These are phyloP conservation scores for Maccullochella peelii DNA, from an alignment of 2,113 vertebrate genomes.

Conservation along the genomic window DNA sequence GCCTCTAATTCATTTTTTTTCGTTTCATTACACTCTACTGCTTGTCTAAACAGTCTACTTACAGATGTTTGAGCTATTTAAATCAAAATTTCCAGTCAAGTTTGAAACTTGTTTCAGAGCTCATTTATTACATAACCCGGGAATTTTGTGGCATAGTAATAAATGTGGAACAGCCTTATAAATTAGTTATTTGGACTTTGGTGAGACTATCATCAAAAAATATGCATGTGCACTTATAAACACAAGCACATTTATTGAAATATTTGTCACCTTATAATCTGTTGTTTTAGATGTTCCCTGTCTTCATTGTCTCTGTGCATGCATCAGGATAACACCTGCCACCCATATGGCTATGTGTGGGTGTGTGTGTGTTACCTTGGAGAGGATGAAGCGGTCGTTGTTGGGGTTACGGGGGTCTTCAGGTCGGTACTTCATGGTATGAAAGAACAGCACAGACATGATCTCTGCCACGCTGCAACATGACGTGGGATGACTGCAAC, in stretches of 20 bases:
- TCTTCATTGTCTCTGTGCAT: background rate
- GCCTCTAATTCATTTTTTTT: background rate
- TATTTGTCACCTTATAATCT: background rate
- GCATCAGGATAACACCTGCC: background rate
- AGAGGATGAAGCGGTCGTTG: constrained; percentile 95
- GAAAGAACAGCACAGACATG: constrained; percentile 95
- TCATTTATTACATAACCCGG: background rate
- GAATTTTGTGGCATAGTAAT: background rate
- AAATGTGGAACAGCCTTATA: background rate
- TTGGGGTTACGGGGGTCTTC: constrained; percentile 91
- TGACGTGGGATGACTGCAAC: constrained; percentile 89
- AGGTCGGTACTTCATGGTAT: constrained; percentile 93
- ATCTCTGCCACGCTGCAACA: constrained; percentile 96
- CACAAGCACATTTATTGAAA: background rate
- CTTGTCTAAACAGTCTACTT: background rate
- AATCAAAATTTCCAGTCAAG: background rate
- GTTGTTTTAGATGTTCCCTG: background rate
- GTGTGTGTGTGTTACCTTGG: constrained; percentile 86
- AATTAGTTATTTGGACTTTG: background rate
- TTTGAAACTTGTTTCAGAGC: background rate
- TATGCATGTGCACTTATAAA: background rate
- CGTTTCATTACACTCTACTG: background rate
- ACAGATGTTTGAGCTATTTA: too few relatives aligned
- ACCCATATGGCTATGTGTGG: background rate
- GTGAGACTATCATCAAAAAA: background rate